Conservation (phyloP, 2,888 invertebrate genomes). For the Melangyna quadrimaculata region DNA sequence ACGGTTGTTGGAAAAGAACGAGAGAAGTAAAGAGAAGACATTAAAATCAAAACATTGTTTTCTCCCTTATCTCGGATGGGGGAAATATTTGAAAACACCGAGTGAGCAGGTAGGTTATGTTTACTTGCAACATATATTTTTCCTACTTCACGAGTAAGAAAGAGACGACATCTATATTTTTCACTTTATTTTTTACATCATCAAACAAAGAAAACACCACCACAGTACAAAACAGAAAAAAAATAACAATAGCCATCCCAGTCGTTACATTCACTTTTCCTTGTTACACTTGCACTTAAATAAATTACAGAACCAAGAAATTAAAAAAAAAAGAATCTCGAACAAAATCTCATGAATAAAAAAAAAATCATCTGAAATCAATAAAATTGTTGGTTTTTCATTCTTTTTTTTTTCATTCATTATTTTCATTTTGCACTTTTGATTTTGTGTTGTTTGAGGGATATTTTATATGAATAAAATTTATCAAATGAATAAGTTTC, state of each 20-base stretch:
- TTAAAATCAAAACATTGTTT: constrained; percentile 30
- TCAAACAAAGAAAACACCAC: constrained; percentile 56
- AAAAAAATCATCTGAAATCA: constrained; percentile 58
- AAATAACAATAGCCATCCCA: constrained; percentile 37
- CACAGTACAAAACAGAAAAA: constrained; percentile 1
- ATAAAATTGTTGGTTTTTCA: constrained; percentile 57
- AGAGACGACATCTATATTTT: background rate
- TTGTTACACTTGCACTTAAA: constrained; percentile 50
- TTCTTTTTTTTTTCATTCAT: constrained; percentile 28
- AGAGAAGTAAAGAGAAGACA: constrained; percentile 19
- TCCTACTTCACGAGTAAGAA: background rate
- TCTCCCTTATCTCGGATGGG: constrained; percentile 43
- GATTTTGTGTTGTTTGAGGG: background rate
- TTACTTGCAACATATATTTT: background rate
- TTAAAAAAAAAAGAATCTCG: constrained; percentile 30
- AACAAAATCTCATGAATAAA: constrained; percentile 50
- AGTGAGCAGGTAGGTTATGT: constrained; percentile 13
- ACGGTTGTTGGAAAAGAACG: constrained; percentile 37
- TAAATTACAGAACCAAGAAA: constrained; percentile 34
- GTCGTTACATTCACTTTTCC: constrained; percentile 60
- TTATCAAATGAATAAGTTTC: constrained; percentile 6
- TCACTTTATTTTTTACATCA: constrained; percentile 23
- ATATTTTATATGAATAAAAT: background rate
- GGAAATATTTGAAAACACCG: constrained; percentile 50
- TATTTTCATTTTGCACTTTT: constrained; percentile 38